Percentiles rank a stretch among this genome's conserved stretches.
Conservation (phyloP, 2,797 vertebrate species). For the Valencia hispanica region DNA sequence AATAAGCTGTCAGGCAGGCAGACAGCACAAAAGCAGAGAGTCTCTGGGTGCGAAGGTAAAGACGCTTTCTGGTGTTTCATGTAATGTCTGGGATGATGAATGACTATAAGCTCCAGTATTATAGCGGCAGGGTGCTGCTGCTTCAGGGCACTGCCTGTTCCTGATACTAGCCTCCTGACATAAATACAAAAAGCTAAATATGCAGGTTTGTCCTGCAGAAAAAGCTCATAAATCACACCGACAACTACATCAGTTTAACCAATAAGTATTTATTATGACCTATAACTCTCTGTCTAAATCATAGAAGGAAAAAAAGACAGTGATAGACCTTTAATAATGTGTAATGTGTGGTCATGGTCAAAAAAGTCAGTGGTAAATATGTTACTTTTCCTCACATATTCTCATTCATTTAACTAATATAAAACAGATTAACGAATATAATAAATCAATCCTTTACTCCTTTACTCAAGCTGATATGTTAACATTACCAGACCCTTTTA, state of each 20-base stretch:
- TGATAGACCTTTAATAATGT: neutral
- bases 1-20: slow-evolving; percentile 43
- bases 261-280: slow-evolving; percentile 13
- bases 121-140: slow-evolving; percentile 34
- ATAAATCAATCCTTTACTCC: neutral
- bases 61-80: slow-evolving; percentile 31
- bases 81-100: slow-evolving; percentile 61
- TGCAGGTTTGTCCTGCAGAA: slow-evolving; percentile 27
- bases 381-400: no score
- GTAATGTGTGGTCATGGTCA: neutral
- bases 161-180: slow-evolving; percentile 69
- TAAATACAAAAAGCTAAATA: slow-evolving; percentile 67
- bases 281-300: neutral
- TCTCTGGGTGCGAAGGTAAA: slow-evolving; percentile 39
- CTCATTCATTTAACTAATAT: neutral
- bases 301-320: neutral
- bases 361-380: no score
- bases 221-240: slow-evolving; percentile 18
- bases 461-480: neutral
- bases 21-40: slow-evolving; percentile 28
- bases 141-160: slow-evolving; percentile 67
- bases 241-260: neutral
- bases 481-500: neutral
- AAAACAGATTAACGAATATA: neutral
- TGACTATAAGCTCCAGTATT: slow-evolving; percentile 45